phyloP scores from a whole-genome alignment of 2,113 vertebrate species.

The Cranoglanis bouderius region DNA sequence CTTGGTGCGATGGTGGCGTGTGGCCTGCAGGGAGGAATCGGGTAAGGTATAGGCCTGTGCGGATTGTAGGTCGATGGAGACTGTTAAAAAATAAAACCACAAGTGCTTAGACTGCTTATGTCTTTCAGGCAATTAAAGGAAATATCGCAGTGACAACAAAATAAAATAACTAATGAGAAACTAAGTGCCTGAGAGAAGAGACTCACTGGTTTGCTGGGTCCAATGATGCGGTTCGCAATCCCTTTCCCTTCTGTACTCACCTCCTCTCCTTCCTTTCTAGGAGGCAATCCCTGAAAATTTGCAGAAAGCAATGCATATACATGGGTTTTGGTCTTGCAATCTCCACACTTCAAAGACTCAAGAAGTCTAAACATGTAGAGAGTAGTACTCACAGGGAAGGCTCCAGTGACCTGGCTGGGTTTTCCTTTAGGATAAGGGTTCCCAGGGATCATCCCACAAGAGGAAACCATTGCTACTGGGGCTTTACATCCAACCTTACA shows the following conservation, averaged over 20 bases:
- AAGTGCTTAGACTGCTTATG: background rate
- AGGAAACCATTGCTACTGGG: conserved; percentile 96
- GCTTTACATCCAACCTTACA: conserved; percentile 96
- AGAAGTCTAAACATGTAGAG: background rate
- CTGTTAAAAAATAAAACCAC: conserved; percentile 61
- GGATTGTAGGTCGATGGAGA: conserved; percentile 94
- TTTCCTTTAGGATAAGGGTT: conserved; percentile 97
- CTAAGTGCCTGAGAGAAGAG: background rate
- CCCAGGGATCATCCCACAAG: conserved; percentile 96
- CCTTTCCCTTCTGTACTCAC: conserved; percentile 86
- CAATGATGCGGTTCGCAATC: conserved; percentile 90
- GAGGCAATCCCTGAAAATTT: conserved; percentile 80
- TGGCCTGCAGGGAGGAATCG: conserved; percentile 94
- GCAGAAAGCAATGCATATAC: background rate
- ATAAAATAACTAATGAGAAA: background rate
- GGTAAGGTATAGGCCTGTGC: conserved; percentile 95
- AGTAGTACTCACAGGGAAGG: conserved; percentile 85
- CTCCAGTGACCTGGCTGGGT: conserved; percentile 90
- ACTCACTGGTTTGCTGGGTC: conserved; percentile 90
- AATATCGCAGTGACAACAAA: background rate
- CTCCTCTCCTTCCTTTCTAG: conserved; percentile 91
- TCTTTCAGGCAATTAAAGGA: background rate
- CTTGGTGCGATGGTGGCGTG: conserved; percentile 97
- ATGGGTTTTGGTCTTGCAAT: background rate
- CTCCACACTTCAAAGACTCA: background rate